These are phyloP conservation scores for Ardeotis arabs DNA, from an alignment of 2,113 vertebrate species.

Conservation along the genomic window DNA sequence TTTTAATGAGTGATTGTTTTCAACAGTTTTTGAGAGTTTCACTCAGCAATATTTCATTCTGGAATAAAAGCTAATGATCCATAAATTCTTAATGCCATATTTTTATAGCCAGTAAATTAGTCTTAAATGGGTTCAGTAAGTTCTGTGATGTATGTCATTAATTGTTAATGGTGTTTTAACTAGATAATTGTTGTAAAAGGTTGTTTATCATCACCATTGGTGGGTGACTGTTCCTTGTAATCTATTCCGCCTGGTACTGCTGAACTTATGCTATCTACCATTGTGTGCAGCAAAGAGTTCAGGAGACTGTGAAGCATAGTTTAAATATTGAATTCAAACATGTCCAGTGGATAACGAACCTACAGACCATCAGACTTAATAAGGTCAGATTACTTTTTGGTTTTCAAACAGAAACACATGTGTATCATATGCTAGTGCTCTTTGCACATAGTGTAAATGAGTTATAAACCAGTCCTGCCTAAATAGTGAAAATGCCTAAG, in stretches of 20 bases:
- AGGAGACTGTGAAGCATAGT: background rate
- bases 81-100: conserved; percentile 85
- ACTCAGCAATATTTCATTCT: conserved; percentile 78
- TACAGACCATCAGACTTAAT: conserved; percentile 1
- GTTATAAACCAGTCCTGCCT: background rate
- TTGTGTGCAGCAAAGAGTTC: conserved; percentile 34
- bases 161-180: conserved; percentile 83
- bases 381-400: conserved; percentile 29
- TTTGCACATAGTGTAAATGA: background rate
- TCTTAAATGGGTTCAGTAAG: conserved; percentile 84
- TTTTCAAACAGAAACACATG: conserved; percentile 25
- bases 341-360: conserved; percentile 5
- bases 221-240: conserved; percentile 57
- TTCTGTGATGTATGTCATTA: conserved; percentile 81
- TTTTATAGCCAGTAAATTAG: conserved; percentile 86
- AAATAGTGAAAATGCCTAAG: background rate
- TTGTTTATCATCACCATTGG: conserved; percentile 72
- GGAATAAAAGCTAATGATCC: conserved; percentile 82
- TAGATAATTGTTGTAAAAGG: conserved; percentile 76
- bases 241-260: conserved; percentile 40
- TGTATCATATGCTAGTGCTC: background rate
- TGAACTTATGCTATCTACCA: conserved; percentile 26
- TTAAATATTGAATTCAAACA: conserved; percentile 22
- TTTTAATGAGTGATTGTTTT: conserved; percentile 72
- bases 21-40: conserved; percentile 67